Evolutionary conservation across 1,140 invertebrate species (phyloP).

Genomic region (Aphidius gifuensis): DNA sequence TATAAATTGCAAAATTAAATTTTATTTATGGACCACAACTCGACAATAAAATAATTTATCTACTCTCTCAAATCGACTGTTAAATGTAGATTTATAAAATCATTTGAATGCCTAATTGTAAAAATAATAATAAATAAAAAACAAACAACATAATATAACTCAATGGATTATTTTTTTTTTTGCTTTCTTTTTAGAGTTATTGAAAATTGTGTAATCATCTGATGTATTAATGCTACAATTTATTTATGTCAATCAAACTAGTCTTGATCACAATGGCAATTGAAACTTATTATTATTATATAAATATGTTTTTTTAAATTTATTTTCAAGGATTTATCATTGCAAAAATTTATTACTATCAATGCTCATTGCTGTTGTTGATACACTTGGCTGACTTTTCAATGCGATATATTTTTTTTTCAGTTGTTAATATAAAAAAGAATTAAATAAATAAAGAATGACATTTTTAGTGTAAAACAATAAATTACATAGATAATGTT

Average conservation of each 20-base stretch:
- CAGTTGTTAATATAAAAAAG: too few species aligned
- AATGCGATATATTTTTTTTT: too few species aligned
- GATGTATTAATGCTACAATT: neutral
- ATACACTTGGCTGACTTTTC: too few species aligned
- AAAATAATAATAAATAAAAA: neutral
- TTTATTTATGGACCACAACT: neutral
- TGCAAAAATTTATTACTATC: too few species aligned
- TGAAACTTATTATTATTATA: neutral
- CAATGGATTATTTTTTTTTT: neutral
- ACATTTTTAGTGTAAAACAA: too few species aligned
- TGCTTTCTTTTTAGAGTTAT: neutral
- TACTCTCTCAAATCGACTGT: neutral
- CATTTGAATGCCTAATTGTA: conserved; percentile 4
- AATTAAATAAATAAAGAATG: too few species aligned
- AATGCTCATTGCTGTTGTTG: too few species aligned
- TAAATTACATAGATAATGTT: too few species aligned
- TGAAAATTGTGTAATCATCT: neutral
- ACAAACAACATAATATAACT: too few species aligned
- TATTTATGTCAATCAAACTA: conserved; percentile 3
- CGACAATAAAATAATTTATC: conserved; percentile 1
- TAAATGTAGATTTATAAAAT: neutral
- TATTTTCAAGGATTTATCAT: too few species aligned
- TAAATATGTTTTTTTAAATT: too few species aligned
- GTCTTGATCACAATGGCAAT: conserved; percentile 4
- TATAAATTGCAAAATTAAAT: neutral